These are phyloP conservation scores for Hippocampus zosterae DNA, from an alignment of 2,113 vertebrate species.

Conservation along the genomic window DNA sequence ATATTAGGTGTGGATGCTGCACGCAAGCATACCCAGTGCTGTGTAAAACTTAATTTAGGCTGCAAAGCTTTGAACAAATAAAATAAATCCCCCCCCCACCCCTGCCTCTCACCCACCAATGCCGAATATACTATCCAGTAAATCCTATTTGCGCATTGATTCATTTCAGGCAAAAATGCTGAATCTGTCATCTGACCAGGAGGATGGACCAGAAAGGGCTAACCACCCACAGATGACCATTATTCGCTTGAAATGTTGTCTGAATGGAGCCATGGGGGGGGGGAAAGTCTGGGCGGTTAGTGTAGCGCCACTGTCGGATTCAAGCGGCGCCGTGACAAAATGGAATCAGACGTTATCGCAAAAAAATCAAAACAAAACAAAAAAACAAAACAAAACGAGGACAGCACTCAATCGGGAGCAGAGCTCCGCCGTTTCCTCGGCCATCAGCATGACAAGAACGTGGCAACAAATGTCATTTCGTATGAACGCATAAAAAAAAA, in stretches of 20 bases:
- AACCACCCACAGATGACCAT: conserved; percentile 18
- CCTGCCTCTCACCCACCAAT: neutral
- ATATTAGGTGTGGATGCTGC: conserved; percentile 6
- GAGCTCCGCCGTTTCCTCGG: conserved; percentile 1
- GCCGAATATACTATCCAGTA: conserved; percentile 24
- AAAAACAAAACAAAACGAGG: neutral
- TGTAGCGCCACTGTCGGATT: conserved; percentile 32
- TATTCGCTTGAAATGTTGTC: conserved; percentile 32
- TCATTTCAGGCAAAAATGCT: conserved; percentile 30
- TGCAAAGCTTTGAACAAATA: conserved; percentile 21
- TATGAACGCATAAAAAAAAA: neutral
- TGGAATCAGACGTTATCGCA: neutral
- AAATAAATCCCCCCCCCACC: conserved; percentile 18
- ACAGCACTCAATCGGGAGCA: neutral
- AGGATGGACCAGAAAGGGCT: conserved; percentile 27
- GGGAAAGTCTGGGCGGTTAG: conserved; percentile 18
- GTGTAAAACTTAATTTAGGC: conserved; percentile 17
- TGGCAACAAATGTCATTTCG: neutral
- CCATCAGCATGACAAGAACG: neutral
- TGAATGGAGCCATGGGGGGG: conserved; percentile 29
- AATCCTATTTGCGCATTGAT: conserved; percentile 32
- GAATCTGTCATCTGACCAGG: conserved; percentile 8
- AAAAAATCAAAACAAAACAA: neutral
- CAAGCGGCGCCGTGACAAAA: neutral
- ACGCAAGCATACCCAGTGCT: neutral